Percentiles rank a stretch among this genome's conserved stretches.
These are phyloP conservation scores for Drosophila orena DNA, from an alignment of 1,140 invertebrate genomes.

Conservation along the genomic window DNA sequence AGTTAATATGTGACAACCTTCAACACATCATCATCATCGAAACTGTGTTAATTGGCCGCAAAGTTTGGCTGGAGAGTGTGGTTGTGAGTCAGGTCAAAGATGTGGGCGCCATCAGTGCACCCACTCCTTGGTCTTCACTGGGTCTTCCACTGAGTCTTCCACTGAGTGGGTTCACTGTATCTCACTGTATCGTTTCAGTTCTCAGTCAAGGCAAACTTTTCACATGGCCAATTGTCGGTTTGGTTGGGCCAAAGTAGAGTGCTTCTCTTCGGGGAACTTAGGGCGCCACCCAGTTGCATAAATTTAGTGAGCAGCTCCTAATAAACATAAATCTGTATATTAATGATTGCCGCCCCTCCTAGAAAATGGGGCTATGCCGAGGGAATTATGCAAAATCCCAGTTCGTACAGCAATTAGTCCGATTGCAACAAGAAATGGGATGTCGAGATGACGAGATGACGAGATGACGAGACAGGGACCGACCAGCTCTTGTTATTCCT, in stretches of 20 bases:
- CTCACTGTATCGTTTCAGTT: not conserved
- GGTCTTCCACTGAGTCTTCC: conserved; percentile 14
- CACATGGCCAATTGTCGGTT: conserved; percentile 53
- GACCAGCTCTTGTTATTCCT: not conserved
- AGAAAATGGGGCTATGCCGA: conserved; percentile 28
- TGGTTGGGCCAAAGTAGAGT: conserved; percentile 7
- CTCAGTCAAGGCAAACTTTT: conserved; percentile 43
- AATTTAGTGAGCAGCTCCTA: conserved; percentile 45
- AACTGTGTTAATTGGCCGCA: conserved; percentile 63
- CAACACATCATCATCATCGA: conserved; percentile 22
- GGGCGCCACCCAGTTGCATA: conserved; percentile 75
- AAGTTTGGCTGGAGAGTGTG: conserved; percentile 33
- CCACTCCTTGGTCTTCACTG: conserved; percentile 9
- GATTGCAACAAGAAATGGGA: conserved; percentile 62
- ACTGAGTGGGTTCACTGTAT: conserved; percentile 7
- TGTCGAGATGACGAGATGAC: too few species aligned
- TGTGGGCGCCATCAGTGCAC: conserved; percentile 49
- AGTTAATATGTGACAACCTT: conserved; percentile 47
- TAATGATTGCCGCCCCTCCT: conserved; percentile 49
- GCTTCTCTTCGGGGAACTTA: conserved; percentile 13
- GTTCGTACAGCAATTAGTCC: conserved; percentile 66
- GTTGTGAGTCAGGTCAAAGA: conserved; percentile 4
- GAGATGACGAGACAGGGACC: conserved; percentile 8
- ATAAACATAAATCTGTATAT: conserved; percentile 77
- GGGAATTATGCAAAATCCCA: conserved; percentile 47